Conservation (phyloP, 1,140 invertebrate genomes). For the Tribolium castaneum region DNA sequence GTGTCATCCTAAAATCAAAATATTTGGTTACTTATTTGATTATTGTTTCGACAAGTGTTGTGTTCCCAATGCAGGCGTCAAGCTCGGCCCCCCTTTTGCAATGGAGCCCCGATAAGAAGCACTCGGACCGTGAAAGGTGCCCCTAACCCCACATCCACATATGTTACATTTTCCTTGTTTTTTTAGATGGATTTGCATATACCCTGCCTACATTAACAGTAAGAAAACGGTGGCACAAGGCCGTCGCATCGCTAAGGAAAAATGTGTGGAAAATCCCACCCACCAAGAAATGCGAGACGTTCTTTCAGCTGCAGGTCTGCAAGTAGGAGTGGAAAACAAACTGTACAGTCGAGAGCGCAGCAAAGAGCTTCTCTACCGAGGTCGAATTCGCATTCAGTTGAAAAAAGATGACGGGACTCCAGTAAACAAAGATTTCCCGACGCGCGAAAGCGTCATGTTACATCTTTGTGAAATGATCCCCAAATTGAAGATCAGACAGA, state of each 20-base stretch:
- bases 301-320: conserved; percentile 81
- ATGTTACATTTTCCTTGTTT: conserved; percentile 50
- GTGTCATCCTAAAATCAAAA: too few relatives aligned
- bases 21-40: too few relatives aligned
- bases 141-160: conserved; percentile 48
- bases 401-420: conserved; percentile 91
- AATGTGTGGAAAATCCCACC: conserved; percentile 94
- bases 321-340: conserved; percentile 94
- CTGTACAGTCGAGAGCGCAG: conserved; percentile 91
- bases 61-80: not conserved
- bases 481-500: conserved; percentile 85
- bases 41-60: too few relatives aligned
- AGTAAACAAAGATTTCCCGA: conserved; percentile 78
- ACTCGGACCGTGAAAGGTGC: conserved; percentile 72
- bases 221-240: conserved; percentile 92
- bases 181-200: conserved; percentile 94
- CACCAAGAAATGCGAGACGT: conserved; percentile 95
- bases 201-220: conserved; percentile 95
- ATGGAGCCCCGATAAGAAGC: conserved; percentile 72
- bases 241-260: conserved; percentile 82
- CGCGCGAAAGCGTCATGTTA: conserved; percentile 80
- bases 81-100: conserved; percentile 41
- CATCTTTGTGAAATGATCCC: conserved; percentile 89
- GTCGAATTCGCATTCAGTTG: conserved; percentile 91
- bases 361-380: conserved; percentile 85